Conservation (phyloP, 2,113 vertebrate species). For the Nyctereutes procyonoides region DNA sequence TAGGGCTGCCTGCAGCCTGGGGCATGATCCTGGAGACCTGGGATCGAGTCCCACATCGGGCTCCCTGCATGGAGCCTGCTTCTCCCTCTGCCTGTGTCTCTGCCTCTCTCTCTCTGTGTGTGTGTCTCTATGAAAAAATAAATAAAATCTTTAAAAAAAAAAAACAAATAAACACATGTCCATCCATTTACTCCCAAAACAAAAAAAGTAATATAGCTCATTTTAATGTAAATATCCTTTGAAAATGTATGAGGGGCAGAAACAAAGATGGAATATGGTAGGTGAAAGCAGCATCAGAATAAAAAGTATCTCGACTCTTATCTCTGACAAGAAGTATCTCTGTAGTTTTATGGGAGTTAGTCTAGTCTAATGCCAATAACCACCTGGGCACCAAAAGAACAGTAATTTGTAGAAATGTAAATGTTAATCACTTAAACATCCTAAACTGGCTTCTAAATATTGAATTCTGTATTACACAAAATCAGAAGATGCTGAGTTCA, state of each 20-base stretch:
- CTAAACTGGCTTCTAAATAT: not conserved
- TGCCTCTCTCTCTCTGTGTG: too few species aligned
- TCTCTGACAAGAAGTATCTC: not conserved
- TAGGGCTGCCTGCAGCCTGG: too few species aligned
- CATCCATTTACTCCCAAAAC: not conserved
- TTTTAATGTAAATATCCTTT: not conserved
- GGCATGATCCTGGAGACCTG: too few species aligned
- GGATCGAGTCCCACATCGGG: too few species aligned
- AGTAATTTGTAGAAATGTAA: not conserved
- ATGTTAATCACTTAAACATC: not conserved
- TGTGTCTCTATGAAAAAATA: too few species aligned
- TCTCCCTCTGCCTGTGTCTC: too few species aligned
- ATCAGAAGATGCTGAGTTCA: not conserved
- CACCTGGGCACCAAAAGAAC: not conserved
- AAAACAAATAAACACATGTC: not conserved
- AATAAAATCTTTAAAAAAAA: too few species aligned
- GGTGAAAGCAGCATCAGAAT: not conserved
- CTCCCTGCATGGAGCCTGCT: too few species aligned
- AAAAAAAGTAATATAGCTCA: not conserved
- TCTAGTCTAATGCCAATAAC: not conserved
- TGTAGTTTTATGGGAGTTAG: not conserved
- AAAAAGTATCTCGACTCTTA: not conserved
- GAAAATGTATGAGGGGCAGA: not conserved
- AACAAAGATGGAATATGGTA: not conserved
- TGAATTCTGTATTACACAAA: conserved; percentile 27